A percentile compares a stretch with the other conserved stretches of the same genome.
Conservation (phyloP, 1,140 invertebrate genomes). For the Yoshiicerus persimilis region DNA sequence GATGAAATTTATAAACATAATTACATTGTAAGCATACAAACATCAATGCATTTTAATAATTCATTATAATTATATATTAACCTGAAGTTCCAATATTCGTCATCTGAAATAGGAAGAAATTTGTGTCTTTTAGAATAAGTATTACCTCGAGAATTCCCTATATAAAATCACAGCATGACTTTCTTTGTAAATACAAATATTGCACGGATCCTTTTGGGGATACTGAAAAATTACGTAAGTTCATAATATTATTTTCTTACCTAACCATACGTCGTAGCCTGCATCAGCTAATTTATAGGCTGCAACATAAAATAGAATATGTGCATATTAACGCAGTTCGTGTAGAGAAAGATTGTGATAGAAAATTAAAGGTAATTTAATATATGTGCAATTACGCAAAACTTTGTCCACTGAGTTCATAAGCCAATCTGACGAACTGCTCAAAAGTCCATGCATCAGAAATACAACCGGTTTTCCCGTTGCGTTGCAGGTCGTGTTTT, state of each 20-base stretch:
- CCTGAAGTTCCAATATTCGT: conserved; percentile 52
- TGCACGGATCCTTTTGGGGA: no score
- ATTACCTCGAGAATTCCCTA: conserved; percentile 30
- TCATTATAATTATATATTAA: no score
- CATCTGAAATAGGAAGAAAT: conserved; percentile 43
- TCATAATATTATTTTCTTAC: no score
- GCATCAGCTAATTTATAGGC: conserved; percentile 62
- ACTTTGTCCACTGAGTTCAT: conserved; percentile 64
- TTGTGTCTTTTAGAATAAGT: conserved; percentile 55
- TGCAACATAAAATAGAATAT: no score
- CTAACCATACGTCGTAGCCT: conserved; percentile 76
- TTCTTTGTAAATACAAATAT: no score
- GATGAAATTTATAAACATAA: conserved; percentile 49
- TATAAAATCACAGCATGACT: no score
- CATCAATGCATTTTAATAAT: no score
- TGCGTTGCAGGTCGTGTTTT: no score
- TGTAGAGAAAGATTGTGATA: no score
- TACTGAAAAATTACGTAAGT: no score
- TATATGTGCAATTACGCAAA: conserved; percentile 52
- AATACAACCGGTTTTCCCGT: conserved; percentile 49
- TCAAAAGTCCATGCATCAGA: conserved; percentile 74
- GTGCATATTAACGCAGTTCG: no score
- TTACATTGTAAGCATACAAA: no score
- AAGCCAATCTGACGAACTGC: conserved; percentile 74
- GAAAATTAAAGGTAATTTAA: background rate